Base-by-base conservation (phyloP, 2,888 invertebrate genomes). In the Cheilosia soror region DNA sequence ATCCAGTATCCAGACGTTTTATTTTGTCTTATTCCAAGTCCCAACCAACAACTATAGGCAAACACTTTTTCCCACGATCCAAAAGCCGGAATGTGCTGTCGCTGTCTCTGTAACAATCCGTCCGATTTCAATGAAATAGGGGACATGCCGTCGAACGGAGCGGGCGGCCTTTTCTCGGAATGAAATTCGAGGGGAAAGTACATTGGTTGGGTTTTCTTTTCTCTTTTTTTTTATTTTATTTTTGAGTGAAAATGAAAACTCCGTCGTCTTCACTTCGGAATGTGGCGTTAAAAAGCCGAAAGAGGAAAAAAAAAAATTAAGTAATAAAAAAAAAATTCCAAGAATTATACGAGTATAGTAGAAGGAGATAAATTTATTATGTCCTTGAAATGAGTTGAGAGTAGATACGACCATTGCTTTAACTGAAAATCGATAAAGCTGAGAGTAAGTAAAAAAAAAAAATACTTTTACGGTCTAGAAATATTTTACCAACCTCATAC, bases 101-200 rank as follows among this genome's bases (percentile, higher is more conserved):
- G 27, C 47, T 7, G 15, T 47, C 15, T n/a, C 44, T 15, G 44
- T 47, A 29, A 29, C 37, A 37, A 11, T 37, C 37, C 37, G 11
- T 37, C 37, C 4, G 37, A 37, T 47, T n/a, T 47, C 44, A n/a
- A 57, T 65, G 63, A 65, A 57, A 65, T 62, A 72, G 57, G 65
- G 65, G 65, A 75, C 65, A 63, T 55, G 33, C 44, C 33, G 47
- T 29, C 40, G 31, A 7, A 53, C 57, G 31, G 49, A 66, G 66
- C 76, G 58, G 76, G 66, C 76, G 66, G 76, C 66, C 58, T 40
- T 58, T 29, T 47, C 76, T 66, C 15, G 58, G 66, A 76, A 76
- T 51, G 76, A 76, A 66, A 76, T 76, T 66, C 76, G 65, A 66
- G 65, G 76, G 66, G 66, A 76, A 76, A 66, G 51, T 68, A 55